phyloP scores from a whole-genome alignment of 2,888 invertebrate genomes.

The Drosophila cyrtoloma region DNA sequence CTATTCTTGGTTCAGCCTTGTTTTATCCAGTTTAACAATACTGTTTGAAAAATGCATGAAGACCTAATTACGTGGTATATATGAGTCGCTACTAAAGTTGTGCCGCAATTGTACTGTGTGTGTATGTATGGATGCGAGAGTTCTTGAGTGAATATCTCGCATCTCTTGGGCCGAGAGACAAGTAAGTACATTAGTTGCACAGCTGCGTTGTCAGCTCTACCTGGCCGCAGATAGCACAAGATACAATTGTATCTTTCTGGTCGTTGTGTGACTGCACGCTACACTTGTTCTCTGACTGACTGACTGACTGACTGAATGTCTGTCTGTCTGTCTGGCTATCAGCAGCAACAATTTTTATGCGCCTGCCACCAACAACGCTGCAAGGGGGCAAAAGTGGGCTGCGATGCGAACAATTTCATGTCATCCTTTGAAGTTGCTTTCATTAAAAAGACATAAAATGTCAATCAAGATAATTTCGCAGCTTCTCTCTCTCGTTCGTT shows the following conservation, averaged over 20 bases:
- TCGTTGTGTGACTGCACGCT: constrained; percentile 55
- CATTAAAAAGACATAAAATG: constrained; percentile 79
- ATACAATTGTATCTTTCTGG: constrained; percentile 63
- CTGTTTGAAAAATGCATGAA: neutral
- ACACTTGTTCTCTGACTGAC: constrained; percentile 49
- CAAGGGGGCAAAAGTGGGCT: constrained; percentile 39
- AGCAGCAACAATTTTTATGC: constrained; percentile 60
- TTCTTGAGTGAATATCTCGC: constrained; percentile 7
- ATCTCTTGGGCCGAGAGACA: constrained; percentile 11
- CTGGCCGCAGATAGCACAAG: constrained; percentile 57
- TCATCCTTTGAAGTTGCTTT: constrained; percentile 57
- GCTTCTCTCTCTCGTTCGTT: constrained; percentile 19
- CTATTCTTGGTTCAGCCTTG: neutral
- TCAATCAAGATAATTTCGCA: constrained; percentile 76
- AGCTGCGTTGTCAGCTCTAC: constrained; percentile 58
- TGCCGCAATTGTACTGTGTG: neutral
- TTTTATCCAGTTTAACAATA: neutral
- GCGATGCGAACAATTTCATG: constrained; percentile 54
- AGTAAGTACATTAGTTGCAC: constrained; percentile 74
- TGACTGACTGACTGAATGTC: constrained; percentile 7
- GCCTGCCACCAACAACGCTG: constrained; percentile 66
- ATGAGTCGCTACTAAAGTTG: neutral
- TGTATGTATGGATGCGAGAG: constrained; percentile 12
- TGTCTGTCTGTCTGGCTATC: constrained; percentile 14
- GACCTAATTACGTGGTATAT: constrained; percentile 14